phyloP scores from a whole-genome alignment of 2,113 vertebrate species.

The Mugil cephalus region DNA sequence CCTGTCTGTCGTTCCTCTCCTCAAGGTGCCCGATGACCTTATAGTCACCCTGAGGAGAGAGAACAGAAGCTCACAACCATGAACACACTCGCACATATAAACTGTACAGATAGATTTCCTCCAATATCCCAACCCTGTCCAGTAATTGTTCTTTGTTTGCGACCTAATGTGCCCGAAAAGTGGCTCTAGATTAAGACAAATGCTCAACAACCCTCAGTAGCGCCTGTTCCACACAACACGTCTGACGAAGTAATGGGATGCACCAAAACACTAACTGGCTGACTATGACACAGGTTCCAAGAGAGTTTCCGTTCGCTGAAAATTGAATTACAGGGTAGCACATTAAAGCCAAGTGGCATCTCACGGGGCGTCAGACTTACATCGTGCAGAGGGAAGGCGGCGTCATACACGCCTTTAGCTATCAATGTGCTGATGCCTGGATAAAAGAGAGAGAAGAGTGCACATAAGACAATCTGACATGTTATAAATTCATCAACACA shows the following conservation, averaged over 20 bases:
- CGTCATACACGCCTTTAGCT: slow-evolving; percentile 93
- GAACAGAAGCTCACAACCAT: slow-evolving; percentile 17
- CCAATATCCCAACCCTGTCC: background rate
- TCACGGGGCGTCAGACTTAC: slow-evolving; percentile 82
- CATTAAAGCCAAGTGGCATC: background rate
- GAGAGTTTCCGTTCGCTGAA: background rate
- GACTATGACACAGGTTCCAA: background rate
- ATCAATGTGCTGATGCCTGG: slow-evolving; percentile 94
- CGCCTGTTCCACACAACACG: too few species aligned
- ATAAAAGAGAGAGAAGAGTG: slow-evolving; percentile 14
- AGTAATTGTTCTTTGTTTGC: background rate
- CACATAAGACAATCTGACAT: background rate
- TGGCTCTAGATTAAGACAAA: background rate
- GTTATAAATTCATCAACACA: background rate
- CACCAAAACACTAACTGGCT: background rate
- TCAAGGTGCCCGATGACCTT: slow-evolving; percentile 66
- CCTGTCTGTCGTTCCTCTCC: slow-evolving; percentile 84
- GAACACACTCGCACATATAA: background rate
- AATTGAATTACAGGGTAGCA: background rate
- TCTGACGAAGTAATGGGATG: background rate
- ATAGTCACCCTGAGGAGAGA: slow-evolving; percentile 81
- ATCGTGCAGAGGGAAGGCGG: slow-evolving; percentile 96
- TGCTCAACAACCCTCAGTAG: background rate
- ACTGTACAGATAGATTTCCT: background rate
- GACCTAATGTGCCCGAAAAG: background rate